Evolutionary conservation across 2,797 vertebrate genomes (phyloP).

Genomic region (Alcedo quadribrachys): DNA sequence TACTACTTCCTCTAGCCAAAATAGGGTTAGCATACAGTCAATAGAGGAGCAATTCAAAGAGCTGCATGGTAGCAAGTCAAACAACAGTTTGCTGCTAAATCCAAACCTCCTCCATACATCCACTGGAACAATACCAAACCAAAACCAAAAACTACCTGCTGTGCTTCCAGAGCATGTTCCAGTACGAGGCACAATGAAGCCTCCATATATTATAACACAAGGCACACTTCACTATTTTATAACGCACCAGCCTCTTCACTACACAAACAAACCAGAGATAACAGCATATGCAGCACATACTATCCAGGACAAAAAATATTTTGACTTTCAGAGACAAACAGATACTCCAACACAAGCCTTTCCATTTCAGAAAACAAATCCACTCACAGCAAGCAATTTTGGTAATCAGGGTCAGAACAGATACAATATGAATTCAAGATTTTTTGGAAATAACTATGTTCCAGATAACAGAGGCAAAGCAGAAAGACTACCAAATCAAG

Average conservation of each 20-base stretch:
- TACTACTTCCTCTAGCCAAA: neutral
- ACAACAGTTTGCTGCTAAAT: slow-evolving; percentile 24
- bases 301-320: slow-evolving; percentile 8
- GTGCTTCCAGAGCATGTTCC: slow-evolving; percentile 12
- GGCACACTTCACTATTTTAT: slow-evolving; percentile 5
- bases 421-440: slow-evolving; percentile 51
- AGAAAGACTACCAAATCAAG: slow-evolving; percentile 47
- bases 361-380: slow-evolving; percentile 21
- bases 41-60: slow-evolving; percentile 14
- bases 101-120: neutral
- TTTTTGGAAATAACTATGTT: slow-evolving; percentile 76
- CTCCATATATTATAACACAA: slow-evolving; percentile 10
- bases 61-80: neutral
- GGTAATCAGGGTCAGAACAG: neutral
- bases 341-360: slow-evolving; percentile 33
- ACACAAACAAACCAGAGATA: slow-evolving; percentile 68
- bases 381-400: neutral
- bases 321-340: neutral
- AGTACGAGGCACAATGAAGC: slow-evolving; percentile 28
- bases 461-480: slow-evolving; percentile 66
- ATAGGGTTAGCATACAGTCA: neutral
- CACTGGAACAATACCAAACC: neutral
- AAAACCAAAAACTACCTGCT: slow-evolving; percentile 19
- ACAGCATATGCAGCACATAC: slow-evolving; percentile 58
- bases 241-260: slow-evolving; percentile 48